Evolutionary conservation across 2,113 vertebrate species (phyloP), one percentile per base, ranked within the genome.

Genomic region (Petrocephalus zakoni): DNA sequence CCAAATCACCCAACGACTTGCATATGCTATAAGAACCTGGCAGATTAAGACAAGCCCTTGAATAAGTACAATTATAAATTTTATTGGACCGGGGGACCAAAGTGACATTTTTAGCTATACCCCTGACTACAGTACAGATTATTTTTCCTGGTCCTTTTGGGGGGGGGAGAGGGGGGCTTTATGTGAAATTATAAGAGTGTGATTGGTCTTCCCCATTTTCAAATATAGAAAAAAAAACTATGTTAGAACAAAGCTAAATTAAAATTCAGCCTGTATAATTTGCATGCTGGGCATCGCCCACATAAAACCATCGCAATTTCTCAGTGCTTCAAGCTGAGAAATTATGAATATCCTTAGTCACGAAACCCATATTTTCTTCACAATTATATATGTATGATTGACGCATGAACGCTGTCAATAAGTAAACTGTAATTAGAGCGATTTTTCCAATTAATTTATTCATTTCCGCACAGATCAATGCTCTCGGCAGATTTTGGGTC

Each of bases 311-410:
- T 85, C 85, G 81, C 52, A 85, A 87, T 87, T 83, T 91, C 88
- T 46, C 46, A 49, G 84, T 86, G 88, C 88, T 68, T 88, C 87
- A 86, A 89, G 81, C 2, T 89, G 68, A 90, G 47, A 29, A 84
- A 53, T 86, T 87, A 52, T 17, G 83, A 81, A 13, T 49, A 55
- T 87, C 90, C 5, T 88, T 19, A 51, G 37, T 68, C 58, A 61
- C 53, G 68, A 84, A 5, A 56, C 19, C 78, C 49, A 87, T 53
- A 34, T 82, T 87, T 87, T 87, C 58, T 88, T 61, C 49, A 78
- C 25, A 25, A 68, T 11, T 56, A 64, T 46, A 10, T 42, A 42
- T 37, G 22, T 81, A 46, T 68, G 61, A 68, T 29, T 68, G 25
- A 29, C 29, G 61, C 13, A 29, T 68, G n/a, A 68, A 29, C 29